phyloP scores from a whole-genome alignment of 2,113 vertebrate genomes.

The Paracanthobrama guichenoti region DNA sequence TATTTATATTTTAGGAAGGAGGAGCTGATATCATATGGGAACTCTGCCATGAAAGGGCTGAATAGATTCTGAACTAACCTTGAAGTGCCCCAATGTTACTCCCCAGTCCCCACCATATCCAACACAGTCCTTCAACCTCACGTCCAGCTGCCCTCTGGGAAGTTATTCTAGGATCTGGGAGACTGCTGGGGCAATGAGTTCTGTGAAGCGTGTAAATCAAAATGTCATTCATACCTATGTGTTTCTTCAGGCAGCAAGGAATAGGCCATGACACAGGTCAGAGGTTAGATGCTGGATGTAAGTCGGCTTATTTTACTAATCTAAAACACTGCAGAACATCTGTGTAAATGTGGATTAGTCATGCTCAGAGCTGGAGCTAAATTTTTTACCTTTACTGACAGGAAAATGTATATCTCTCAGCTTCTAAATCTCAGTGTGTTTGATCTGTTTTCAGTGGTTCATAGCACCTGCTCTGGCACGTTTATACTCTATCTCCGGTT shows the following conservation, averaged over 20 bases:
- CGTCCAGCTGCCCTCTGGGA: neutral
- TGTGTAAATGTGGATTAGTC: neutral
- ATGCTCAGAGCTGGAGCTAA: neutral
- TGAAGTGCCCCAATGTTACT: neutral
- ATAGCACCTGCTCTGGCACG: neutral
- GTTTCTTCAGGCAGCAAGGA: neutral
- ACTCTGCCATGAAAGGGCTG: neutral
- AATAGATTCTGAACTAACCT: neutral
- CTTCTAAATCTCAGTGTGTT: neutral
- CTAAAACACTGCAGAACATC: neutral
- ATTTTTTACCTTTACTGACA: slow-evolving; percentile 6
- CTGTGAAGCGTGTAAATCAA: neutral
- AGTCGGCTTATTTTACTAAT: neutral
- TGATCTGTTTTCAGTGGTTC: neutral
- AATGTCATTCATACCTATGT: neutral
- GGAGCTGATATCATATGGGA: neutral
- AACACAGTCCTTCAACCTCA: slow-evolving; percentile 5
- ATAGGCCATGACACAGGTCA: neutral
- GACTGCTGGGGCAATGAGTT: neutral
- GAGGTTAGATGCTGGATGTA: neutral
- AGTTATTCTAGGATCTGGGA: neutral
- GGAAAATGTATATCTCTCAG: neutral
- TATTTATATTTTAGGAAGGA: neutral
- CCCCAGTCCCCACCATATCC: neutral
- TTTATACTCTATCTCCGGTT: neutral